Conservation (phyloP, 1,140 invertebrate species). For the Arctopsyche grandis region DNA sequence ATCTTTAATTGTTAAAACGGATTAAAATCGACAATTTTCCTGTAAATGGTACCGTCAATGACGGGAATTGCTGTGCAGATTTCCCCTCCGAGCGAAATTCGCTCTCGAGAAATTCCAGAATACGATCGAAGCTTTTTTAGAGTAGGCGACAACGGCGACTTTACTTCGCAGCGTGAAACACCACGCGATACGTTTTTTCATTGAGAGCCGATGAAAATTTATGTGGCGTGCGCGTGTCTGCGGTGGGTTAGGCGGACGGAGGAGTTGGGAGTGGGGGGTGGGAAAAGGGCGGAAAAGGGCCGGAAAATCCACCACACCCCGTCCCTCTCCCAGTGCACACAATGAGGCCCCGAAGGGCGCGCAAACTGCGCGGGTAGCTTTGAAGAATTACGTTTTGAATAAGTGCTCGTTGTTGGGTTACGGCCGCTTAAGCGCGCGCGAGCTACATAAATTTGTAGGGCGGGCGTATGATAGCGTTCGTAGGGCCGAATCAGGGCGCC, state of each 20-base stretch:
- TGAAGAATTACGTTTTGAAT: constrained; percentile 32
- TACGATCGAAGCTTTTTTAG: no score
- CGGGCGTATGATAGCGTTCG: neutral
- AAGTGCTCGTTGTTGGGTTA: constrained; percentile 15
- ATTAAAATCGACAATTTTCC: no score
- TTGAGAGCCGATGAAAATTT: constrained; percentile 27
- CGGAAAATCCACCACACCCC: no score
- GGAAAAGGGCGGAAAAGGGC: no score
- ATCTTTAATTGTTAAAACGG: no score
- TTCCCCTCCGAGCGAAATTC: no score
- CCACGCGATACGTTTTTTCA: neutral
- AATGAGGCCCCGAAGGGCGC: neutral
- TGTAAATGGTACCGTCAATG: no score
- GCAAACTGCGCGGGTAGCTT: constrained; percentile 2
- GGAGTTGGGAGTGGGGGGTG: no score
- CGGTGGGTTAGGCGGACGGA: no score
- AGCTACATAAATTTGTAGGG: constrained; percentile 1
- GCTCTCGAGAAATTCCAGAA: no score
- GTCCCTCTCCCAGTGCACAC: neutral
- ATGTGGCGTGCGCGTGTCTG: constrained; percentile 4
- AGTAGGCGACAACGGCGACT: neutral
- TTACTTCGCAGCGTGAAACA: neutral
- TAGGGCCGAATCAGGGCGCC: neutral
- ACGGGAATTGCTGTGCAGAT: no score
- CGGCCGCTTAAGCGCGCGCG: constrained; percentile 11